phyloP scores from a whole-genome alignment of 2,888 invertebrate genomes.

The Campaea margaritaria region DNA sequence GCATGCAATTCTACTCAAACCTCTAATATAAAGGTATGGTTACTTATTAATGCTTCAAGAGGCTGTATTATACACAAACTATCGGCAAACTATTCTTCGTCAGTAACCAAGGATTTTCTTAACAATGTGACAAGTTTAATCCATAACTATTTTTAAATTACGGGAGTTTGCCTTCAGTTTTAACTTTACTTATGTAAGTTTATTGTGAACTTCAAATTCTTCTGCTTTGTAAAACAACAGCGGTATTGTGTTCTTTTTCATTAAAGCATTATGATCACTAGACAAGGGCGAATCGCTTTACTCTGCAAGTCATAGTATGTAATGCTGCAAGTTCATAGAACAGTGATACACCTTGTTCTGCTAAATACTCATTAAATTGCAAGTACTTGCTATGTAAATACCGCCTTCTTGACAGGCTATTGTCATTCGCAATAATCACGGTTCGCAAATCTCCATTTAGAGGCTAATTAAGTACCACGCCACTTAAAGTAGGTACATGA shows the following conservation, averaged over 20 bases:
- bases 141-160: no score
- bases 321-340: background rate
- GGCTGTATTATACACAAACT: background rate
- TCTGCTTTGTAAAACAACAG: no score
- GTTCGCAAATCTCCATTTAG: background rate
- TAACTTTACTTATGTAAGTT: no score
- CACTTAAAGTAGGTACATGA: background rate
- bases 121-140: no score
- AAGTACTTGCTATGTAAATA: background rate
- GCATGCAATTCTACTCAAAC: constrained; percentile 10
- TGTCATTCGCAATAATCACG: background rate
- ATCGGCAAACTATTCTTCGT: background rate
- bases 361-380: background rate
- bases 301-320: no score
- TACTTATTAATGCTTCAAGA: constrained; percentile 3
- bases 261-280: no score
- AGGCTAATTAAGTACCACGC: background rate
- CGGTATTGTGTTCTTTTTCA: no score
- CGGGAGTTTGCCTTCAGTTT: no score
- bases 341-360: background rate
- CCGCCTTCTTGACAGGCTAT: background rate
- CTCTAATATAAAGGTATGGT: constrained; percentile 10
- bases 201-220: no score
- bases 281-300: no score
- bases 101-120: no score